phyloP scores from a whole-genome alignment of 1,140 invertebrate species.

The Procambarus clarkii region DNA sequence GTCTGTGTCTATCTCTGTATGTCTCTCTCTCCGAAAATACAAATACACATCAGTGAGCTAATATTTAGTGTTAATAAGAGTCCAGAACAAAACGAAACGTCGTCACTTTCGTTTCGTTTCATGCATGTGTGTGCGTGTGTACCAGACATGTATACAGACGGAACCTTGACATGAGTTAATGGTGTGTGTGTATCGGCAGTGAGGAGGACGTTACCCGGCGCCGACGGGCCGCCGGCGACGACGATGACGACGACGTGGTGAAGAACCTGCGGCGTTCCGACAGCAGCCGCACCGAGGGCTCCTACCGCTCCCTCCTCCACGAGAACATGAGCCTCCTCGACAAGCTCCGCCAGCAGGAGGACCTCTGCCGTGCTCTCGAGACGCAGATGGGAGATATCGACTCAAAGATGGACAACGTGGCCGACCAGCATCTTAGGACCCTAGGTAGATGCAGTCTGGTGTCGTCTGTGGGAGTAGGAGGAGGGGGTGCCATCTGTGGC shows the following conservation, averaged over 20 bases:
- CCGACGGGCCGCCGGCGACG: constrained; percentile 30
- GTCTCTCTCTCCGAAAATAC: neutral
- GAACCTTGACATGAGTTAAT: too few relatives aligned
- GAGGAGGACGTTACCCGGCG: constrained; percentile 55
- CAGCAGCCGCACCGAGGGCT: constrained; percentile 75
- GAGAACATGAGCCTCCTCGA: constrained; percentile 78
- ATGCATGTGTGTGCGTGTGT: too few relatives aligned
- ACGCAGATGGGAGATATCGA: constrained; percentile 76
- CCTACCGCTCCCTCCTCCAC: constrained; percentile 77
- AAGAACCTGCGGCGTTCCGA: constrained; percentile 19
- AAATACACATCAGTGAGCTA: too few relatives aligned
- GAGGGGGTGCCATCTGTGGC: neutral
- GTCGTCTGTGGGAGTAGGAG: neutral
- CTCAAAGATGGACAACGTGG: constrained; percentile 74
- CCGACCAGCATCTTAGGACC: constrained; percentile 74
- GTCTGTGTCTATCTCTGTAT: too few relatives aligned
- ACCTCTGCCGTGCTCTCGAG: constrained; percentile 75
- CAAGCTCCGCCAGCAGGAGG: constrained; percentile 77
- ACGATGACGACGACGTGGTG: constrained; percentile 44
- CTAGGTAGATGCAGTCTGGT: constrained; percentile 73
- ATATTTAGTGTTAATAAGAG: too few relatives aligned
- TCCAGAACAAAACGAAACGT: too few relatives aligned
- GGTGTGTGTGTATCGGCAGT: neutral
- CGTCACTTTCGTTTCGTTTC: too few relatives aligned
- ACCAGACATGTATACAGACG: too few relatives aligned